phyloP scores from a whole-genome alignment of 30 jellyfish, hydroid and myxozoan genomes.

The Aurelia aurita complex sp. Pacific region DNA sequence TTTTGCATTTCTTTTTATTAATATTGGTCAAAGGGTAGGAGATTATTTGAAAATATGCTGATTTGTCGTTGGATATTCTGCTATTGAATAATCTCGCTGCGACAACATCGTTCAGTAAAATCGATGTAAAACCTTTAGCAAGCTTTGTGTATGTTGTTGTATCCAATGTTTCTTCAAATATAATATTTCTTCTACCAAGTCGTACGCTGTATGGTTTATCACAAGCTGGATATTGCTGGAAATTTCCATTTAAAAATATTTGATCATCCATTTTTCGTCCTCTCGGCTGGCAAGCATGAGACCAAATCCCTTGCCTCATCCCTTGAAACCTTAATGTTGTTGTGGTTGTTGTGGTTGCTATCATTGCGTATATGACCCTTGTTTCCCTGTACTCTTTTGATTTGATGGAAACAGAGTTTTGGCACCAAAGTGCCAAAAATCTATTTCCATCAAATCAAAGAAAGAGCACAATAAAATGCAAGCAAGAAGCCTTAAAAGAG shows the following conservation, averaged over 20 bases:
- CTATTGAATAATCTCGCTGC: conserved; percentile 70
- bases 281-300: not conserved
- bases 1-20: conserved; percentile 29
- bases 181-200: conserved; percentile 66
- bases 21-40: conserved; percentile 46
- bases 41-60: conserved; percentile 67
- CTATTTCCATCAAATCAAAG: too few species aligned
- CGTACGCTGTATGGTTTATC: conserved; percentile 32
- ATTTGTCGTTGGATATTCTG: conserved; percentile 43
- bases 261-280: conserved; percentile 78
- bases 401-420: too few species aligned
- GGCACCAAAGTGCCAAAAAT: too few species aligned
- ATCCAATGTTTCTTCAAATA: conserved; percentile 46
- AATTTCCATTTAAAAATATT: conserved; percentile 56
- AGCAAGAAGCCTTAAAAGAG: too few species aligned
- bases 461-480: too few species aligned
- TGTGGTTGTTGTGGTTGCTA: too few species aligned
- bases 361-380: too few species aligned
- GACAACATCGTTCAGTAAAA: conserved; percentile 70
- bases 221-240: conserved; percentile 80
- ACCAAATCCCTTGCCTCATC: too few species aligned
- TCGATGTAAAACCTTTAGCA: conserved; percentile 56
- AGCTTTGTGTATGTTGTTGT: conserved; percentile 32
- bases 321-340: too few species aligned
- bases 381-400: too few species aligned